Percentiles rank a stretch among this genome's conserved stretches.
phyloP scores from a whole-genome alignment of 2,113 vertebrate species.

The Sciurus niger region DNA sequence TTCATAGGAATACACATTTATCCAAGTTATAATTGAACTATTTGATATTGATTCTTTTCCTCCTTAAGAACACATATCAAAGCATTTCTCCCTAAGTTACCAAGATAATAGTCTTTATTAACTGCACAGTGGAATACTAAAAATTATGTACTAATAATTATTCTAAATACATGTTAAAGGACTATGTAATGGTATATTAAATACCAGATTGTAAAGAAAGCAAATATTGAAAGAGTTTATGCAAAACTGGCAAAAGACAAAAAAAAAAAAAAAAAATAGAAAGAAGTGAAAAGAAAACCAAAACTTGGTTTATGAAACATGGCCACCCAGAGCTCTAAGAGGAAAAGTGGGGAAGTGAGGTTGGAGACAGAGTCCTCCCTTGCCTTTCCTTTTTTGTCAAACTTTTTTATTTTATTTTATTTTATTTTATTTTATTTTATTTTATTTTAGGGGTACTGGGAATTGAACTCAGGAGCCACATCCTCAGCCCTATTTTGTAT shows the following conservation, averaged over 20 bases:
- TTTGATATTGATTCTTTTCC: not conserved
- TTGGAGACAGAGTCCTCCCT: not conserved
- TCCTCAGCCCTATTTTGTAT: too few species aligned
- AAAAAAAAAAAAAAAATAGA: not conserved
- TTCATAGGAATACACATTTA: not conserved
- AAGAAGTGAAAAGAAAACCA: not conserved
- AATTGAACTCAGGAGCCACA: too few species aligned
- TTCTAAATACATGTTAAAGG: not conserved
- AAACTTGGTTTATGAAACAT: not conserved
- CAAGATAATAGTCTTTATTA: constrained; percentile 7
- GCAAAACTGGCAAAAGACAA: not conserved
- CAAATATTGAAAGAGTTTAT: not conserved
- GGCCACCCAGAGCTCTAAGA: not conserved
- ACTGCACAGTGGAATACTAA: not conserved
- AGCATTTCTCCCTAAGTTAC: not conserved
- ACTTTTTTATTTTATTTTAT: too few species aligned
- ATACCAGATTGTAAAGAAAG: not conserved
- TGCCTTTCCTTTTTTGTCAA: not conserved
- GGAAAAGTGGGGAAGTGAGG: not conserved
- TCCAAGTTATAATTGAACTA: not conserved
- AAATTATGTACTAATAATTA: not conserved
- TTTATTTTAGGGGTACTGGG: too few species aligned
- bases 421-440: too few species aligned
- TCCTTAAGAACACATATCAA: not conserved
- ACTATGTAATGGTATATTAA: not conserved